Base-by-base conservation (phyloP, 2,888 invertebrate species). In the Leuctra nigra region DNA sequence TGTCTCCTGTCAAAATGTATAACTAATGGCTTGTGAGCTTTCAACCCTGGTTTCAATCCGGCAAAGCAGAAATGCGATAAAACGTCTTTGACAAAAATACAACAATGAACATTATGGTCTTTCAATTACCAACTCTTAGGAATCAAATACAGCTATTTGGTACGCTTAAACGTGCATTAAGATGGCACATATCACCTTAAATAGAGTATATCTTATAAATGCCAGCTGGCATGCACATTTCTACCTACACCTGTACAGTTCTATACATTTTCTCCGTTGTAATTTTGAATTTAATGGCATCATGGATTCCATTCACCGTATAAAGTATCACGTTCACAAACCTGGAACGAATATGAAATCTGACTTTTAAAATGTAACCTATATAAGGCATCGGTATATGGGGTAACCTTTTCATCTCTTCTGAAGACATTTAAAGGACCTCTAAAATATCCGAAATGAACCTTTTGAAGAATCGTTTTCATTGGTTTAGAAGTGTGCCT, bases 371-470 rank as follows among this genome's bases (percentile, higher is more conserved):
- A n/a, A n/a, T n/a, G n/a, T n/a, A n/a, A n/a, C n/a, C n/a, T 29
- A 29, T 11, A 6, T 7, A 29, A 29, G 29, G n/a, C n/a, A n/a
- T n/a, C n/a, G n/a, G n/a, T n/a, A n/a, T n/a, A n/a, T n/a, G n/a
- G n/a, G 36, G 36, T 35, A 35, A 50, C 50, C 50, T 50, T 50
- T 41, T 38, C 38, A 38, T 38, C 20, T 46, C 18, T 48, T 48
- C 48, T 48, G 48, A 48, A 48, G 48, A 48, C 48, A 29, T 29
- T 48, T 48, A 11, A 50, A 50, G 25, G 35, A 33, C 23, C 35
- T 13, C 20, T 20, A 44, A 44, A 38, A 20, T 16, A 18, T 6
- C 4, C 23, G 23, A 4, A 23, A 44, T 44, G 23, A 44, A 44
- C 44, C 20, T 6, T n/a, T 20, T 44, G 44, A 44, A 44, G 23